Percentiles rank a stretch among this genome's conserved stretches.
phyloP scores from a whole-genome alignment of 2,797 vertebrate species.

The Carcharodon carcharias region DNA sequence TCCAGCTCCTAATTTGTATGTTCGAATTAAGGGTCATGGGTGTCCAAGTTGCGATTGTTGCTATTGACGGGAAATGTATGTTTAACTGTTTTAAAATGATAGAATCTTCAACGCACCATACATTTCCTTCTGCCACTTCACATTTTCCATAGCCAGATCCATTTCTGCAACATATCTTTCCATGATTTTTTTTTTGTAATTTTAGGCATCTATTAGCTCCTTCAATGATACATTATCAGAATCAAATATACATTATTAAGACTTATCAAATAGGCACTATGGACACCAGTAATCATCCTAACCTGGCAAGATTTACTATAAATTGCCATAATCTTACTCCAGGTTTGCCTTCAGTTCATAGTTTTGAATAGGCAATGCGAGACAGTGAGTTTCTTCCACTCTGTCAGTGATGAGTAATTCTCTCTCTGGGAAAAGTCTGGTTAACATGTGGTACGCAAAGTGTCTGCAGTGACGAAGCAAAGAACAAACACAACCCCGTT shows the following conservation, averaged over 20 bases:
- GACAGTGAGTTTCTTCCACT: background rate
- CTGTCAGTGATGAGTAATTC: background rate
- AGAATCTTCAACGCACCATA: background rate
- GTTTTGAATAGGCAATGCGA: background rate
- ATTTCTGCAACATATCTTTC: background rate
- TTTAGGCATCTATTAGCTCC: background rate
- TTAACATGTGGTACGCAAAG: constrained; percentile 22
- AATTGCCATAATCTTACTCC: background rate
- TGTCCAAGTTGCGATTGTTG: too few relatives aligned
- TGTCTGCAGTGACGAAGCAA: constrained; percentile 1
- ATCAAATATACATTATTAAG: background rate
- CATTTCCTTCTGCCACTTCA: background rate
- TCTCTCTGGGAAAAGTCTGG: constrained; percentile 32
- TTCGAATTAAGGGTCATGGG: background rate
- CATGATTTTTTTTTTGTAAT: background rate
- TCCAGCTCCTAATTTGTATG: too few relatives aligned
- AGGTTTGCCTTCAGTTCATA: background rate
- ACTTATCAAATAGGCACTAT: background rate
- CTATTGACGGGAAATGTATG: background rate
- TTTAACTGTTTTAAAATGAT: background rate
- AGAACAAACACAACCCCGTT: constrained; percentile 10
- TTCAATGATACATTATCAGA: background rate
- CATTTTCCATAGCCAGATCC: background rate
- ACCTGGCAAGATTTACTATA: background rate
- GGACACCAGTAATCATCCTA: background rate